Evolutionary conservation across 2,113 vertebrate genomes (phyloP).

Genomic region (Hemibates koningsi): DNA sequence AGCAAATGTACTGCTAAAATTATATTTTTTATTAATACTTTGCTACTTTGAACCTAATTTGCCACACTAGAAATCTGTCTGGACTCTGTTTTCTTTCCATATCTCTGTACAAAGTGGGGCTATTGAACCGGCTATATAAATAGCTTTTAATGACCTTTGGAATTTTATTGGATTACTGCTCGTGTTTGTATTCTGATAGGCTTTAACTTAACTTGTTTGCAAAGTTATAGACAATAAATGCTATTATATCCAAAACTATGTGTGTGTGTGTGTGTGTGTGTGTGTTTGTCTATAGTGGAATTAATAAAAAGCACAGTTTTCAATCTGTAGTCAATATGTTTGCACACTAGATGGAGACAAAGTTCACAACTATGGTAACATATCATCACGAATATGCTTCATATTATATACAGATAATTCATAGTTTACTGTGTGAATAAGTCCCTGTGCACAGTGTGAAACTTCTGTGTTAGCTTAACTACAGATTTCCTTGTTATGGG

Average conservation of each 20-base stretch:
- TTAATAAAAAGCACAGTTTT: neutral
- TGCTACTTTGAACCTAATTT: constrained; percentile 51
- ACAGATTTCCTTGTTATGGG: neutral
- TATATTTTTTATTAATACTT: constrained; percentile 53
- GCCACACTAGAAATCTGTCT: constrained; percentile 14
- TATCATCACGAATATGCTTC: neutral
- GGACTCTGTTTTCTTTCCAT: constrained; percentile 6
- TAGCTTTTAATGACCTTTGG: constrained; percentile 44
- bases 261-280: neutral
- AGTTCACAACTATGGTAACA: neutral
- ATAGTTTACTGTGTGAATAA: neutral
- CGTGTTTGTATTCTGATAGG: constrained; percentile 31
- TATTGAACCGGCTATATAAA: constrained; percentile 44
- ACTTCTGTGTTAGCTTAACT: neutral
- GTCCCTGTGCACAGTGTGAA: neutral
- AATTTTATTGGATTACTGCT: constrained; percentile 35
- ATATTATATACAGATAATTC: neutral
- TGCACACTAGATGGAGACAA: constrained; percentile 55
- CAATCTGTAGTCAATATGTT: neutral
- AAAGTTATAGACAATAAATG: constrained; percentile 45
- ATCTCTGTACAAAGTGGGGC: constrained; percentile 34
- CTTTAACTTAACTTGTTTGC: constrained; percentile 47
- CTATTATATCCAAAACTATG: neutral
- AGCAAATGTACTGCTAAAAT: constrained; percentile 23
- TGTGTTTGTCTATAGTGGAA: neutral